Percentiles rank a stretch among this genome's conserved stretches.
Conservation (phyloP, 92 coral and sea anemone genomes). For the Epizoanthus ramosus region DNA sequence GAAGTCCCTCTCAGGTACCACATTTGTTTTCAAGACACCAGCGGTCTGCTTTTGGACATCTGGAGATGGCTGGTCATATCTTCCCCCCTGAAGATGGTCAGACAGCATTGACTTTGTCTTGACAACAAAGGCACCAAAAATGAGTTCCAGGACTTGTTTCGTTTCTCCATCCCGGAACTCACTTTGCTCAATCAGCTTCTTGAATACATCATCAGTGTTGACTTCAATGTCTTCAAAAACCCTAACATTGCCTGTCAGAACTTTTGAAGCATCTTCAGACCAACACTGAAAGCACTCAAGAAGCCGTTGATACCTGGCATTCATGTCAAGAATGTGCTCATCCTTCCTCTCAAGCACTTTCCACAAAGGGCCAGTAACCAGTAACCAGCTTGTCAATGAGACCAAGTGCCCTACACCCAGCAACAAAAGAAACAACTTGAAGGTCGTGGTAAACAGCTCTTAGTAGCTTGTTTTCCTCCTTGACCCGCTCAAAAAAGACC, state of each 20-base stretch:
- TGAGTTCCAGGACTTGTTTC: constrained; percentile 41
- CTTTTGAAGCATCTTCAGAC: constrained; percentile 31
- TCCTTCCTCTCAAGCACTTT: constrained; percentile 18
- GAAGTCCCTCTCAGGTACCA: constrained; percentile 32
- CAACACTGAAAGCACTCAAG: constrained; percentile 33
- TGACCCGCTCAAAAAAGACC: constrained; percentile 17
- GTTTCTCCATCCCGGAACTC: constrained; percentile 13
- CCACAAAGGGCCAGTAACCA: constrained; percentile 31
- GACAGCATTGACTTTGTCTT: constrained; percentile 17
- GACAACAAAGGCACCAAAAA: constrained; percentile 33
- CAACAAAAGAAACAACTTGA: constrained; percentile 39
- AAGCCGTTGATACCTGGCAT: constrained; percentile 14
- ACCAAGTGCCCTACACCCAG: constrained; percentile 36
- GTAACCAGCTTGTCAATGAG: constrained; percentile 24
- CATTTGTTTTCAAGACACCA: constrained; percentile 13
- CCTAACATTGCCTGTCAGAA: constrained; percentile 22
- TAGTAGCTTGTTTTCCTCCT: constrained; percentile 27
- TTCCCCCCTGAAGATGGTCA: constrained; percentile 30
- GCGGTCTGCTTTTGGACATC: neutral
- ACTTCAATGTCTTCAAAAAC: neutral
- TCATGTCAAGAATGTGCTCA: constrained; percentile 29
- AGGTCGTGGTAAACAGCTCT: constrained; percentile 28
- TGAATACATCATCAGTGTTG: constrained; percentile 18
- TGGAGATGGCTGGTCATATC: no score
- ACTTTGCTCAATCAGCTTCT: constrained; percentile 16